Percentiles rank a stretch among this genome's conserved stretches.
Evolutionary conservation across 2,113 vertebrate genomes (phyloP).

Genomic region (Sinocyclocheilus maitianheensis): DNA sequence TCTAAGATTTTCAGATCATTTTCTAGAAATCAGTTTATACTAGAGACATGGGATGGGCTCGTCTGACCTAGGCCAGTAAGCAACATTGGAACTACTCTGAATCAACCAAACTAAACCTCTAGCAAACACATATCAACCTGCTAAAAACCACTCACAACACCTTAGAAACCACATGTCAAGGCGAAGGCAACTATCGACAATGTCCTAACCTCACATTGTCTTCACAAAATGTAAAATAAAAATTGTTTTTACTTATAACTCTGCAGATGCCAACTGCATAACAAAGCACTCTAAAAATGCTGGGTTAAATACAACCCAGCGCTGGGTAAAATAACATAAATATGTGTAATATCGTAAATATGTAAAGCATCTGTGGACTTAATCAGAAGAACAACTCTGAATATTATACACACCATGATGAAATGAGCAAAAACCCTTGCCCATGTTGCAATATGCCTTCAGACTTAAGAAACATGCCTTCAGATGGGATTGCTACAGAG

Average conservation of each 20-base stretch:
- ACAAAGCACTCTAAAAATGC: neutral
- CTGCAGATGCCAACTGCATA: conserved; percentile 4
- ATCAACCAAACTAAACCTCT: neutral
- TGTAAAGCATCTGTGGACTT: conserved; percentile 2
- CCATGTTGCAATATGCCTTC: conserved; percentile 24
- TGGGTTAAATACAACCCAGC: too few relatives aligned
- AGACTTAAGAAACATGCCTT: neutral
- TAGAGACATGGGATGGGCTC: too few relatives aligned
- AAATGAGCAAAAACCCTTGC: neutral
- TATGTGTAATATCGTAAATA: neutral
- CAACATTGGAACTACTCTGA: neutral
- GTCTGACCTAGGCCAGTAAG: neutral
- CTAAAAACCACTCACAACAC: neutral
- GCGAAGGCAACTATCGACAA: neutral
- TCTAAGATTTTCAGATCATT: neutral
- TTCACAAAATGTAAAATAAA: neutral
- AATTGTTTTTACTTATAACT: neutral
- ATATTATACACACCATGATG: conserved; percentile 16
- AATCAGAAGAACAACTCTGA: neutral
- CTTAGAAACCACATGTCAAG: neutral
- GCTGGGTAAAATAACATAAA: too few relatives aligned
- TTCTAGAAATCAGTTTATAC: neutral
- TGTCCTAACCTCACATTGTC: neutral
- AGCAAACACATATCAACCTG: neutral
- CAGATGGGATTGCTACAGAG: neutral